Percentiles rank a stretch among this genome's conserved stretches.
Conservation (phyloP, 2,797 vertebrate species). For the Lithobates pipiens region DNA sequence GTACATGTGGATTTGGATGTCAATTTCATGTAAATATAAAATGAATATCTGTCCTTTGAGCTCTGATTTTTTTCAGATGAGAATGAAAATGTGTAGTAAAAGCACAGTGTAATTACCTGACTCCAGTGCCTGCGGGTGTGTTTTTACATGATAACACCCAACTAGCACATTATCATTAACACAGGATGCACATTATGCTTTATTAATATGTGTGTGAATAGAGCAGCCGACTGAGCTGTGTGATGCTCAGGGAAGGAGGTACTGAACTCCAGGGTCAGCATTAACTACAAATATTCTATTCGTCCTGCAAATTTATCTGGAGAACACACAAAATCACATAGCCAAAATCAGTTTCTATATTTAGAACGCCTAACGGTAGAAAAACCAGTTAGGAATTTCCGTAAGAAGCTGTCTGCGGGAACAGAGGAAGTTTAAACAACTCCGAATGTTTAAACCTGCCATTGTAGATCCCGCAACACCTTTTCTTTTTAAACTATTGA, state of each 20-base stretch:
- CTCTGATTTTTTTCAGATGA: constrained; percentile 10
- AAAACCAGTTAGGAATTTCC: neutral
- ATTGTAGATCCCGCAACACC: neutral
- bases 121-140: constrained; percentile 22
- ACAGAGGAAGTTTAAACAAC: neutral
- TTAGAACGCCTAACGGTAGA: neutral
- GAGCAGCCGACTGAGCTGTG: constrained; percentile 11
- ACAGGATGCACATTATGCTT: constrained; percentile 14
- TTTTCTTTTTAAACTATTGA: too few relatives aligned
- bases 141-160: constrained; percentile 47
- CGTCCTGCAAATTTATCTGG: constrained; percentile 15
- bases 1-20: neutral
- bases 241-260: constrained; percentile 5
- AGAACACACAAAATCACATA: neutral
- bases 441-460: neutral
- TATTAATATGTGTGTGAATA: constrained; percentile 43
- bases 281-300: constrained; percentile 38
- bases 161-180: constrained; percentile 51
- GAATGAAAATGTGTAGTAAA: constrained; percentile 23
- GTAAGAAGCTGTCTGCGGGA: neutral
- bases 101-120: constrained; percentile 32
- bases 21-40: neutral
- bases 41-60: constrained; percentile 1
- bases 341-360: constrained; percentile 11
- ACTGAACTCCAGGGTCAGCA: constrained; percentile 30